Base-by-base conservation (phyloP, 2,888 invertebrate genomes). In the Andrena bicolor region DNA sequence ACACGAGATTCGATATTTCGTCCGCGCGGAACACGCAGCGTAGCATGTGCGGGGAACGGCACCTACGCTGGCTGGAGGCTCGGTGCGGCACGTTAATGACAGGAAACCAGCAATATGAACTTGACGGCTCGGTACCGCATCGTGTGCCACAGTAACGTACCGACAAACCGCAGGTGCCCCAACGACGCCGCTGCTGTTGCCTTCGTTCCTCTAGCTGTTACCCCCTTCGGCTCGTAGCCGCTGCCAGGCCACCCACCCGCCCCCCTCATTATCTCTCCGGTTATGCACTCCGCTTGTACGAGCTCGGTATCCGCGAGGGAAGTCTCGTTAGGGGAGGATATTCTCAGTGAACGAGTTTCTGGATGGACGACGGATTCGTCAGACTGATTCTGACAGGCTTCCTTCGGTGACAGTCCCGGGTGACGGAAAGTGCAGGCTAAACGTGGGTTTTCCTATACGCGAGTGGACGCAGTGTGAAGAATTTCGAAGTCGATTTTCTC, bases 81-180 rank as follows among this genome's bases (percentile, higher is more conserved):
- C 81, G 86, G 87, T 89, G 90, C 88, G 90, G 90, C 89, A 90
- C 93, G 92, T 91, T 93, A 93, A 93, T 92, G 93, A 93, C 93
- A 92, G 93, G 93, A 93, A 92, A 93, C 92, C 91, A 90, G 92
- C 93, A 92, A 93, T 93, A 93, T 93, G 93, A 93, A 93, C 92
- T 92, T 93, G 93, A 93, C 93, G 92, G 92, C 91, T 92, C 88
- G 90, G 89, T 89, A 92, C 92, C 92, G 91, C 92, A 90, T 90
- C 88, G 88, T 85, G 86, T 83, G 84, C 89, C 89, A 86, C 90
- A 90, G 90, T 90, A 89, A 87, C 90, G 88, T 89, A 88, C 86
- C 87, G 85, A 86, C 86, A 82, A 85, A 89, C 88, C 89, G 82
- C 87, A 86, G 83, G 83, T 82, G 73, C 83, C 84, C 85, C 77